A percentile compares a stretch with the other conserved stretches of the same genome.
phyloP scores from a whole-genome alignment of 2,113 vertebrate genomes.

The Peucedramus taeniatus region DNA sequence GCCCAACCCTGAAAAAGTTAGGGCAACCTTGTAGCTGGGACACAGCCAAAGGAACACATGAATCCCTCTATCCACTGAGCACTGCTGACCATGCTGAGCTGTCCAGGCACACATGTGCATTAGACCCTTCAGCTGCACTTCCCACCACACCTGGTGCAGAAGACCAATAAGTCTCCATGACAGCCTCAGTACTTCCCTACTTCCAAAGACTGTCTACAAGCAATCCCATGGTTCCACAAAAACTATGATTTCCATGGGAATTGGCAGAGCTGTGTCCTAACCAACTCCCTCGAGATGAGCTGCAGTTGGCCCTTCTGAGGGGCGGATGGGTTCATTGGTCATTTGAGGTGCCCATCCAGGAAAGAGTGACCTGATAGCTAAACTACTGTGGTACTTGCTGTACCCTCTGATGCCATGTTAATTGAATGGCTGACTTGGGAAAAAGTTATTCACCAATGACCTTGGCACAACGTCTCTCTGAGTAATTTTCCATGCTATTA shows the following conservation, averaged over 20 bases:
- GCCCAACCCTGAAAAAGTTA: neutral
- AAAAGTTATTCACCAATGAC: neutral
- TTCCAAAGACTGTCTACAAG: neutral
- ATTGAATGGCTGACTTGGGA: neutral
- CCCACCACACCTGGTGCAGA: neutral
- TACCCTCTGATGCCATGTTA: neutral
- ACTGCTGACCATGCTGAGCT: neutral
- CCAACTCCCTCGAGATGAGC: fast-evolving
- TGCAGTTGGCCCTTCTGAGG: fast-evolving
- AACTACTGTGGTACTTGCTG: neutral
- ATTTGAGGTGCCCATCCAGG: neutral
- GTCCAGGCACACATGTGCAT: fast-evolving
- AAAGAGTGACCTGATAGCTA: neutral
- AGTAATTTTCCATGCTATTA: neutral
- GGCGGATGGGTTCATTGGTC: neutral
- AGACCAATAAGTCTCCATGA: fast-evolving
- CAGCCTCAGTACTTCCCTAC: neutral
- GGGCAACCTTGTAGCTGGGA: neutral
- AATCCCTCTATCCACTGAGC: neutral
- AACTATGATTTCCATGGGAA: neutral
- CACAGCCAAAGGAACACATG: neutral
- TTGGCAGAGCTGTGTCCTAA: neutral
- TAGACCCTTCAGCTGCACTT: neutral
- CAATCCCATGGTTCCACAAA: neutral
- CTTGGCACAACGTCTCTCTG: neutral